Evolutionary conservation across 2,888 invertebrate species (phyloP), one percentile per base, ranked within the genome.

Genomic region (Lithophane leautieri): DNA sequence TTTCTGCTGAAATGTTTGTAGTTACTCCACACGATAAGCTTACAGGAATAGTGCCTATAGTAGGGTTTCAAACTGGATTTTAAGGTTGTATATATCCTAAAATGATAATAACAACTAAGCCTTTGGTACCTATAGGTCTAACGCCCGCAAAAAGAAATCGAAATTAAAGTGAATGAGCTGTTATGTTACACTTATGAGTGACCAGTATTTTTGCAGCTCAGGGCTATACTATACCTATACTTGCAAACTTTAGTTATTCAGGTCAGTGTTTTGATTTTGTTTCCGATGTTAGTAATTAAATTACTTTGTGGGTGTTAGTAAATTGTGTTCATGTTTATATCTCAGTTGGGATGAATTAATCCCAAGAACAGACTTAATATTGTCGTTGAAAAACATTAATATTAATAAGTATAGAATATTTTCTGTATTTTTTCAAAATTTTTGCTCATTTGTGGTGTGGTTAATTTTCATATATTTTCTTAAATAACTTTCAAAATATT

Each of bases 1-100:
- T 60, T 73, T 22, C 19, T 67, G 67, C 19, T 67, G 67, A 44
- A 75, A 80, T 79, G 42, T 70, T 40, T n/a, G 34, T 50, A 70
- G 19, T 68, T 60, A 73, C 67, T 76, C 14, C 25, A 52, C 62
- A 58, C 34, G 42, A 42, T 42, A 58, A 58, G 34, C 14, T 16
- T 34, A 58, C 9, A 58, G 14, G 19, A 65, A 77, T 58, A 44
- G n/a, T 12, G n/a, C 11, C 8, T 42, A 14, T 25, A 22, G 16
- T 50, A 22, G 12, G 12, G 19, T 56, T 58, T 42, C 2, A n/a
- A 68, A 42, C 6, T 44, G 4, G 4, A 40, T 62, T 62, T 40
- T 25, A 44, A 19, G 44, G 11, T 44, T 52, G 16, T 66, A 22
- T 25, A 19, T 47, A 47, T 65, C 19, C 12, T 47, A 12, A 44